phyloP scores from a whole-genome alignment of 2,113 vertebrate species.

The Tringa solitaria region DNA sequence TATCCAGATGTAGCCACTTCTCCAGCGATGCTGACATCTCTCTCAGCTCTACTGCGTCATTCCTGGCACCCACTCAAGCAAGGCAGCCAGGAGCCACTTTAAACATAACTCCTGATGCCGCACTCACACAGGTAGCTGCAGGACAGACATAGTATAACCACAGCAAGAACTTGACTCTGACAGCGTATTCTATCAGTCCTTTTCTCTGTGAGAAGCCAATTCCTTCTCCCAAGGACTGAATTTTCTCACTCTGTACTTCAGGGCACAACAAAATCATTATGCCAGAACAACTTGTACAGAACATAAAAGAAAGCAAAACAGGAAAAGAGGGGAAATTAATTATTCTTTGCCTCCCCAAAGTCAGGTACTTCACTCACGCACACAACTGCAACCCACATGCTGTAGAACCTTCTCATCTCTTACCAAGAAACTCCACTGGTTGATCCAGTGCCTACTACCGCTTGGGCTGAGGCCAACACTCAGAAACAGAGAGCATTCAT shows the following conservation, averaged over 20 bases:
- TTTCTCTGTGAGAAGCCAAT: neutral
- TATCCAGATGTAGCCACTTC: neutral
- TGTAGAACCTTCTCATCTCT: fast-evolving
- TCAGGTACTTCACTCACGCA: fast-evolving
- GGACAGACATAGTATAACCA: neutral
- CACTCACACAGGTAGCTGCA: neutral
- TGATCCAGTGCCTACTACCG: neutral
- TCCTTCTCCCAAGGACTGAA: neutral
- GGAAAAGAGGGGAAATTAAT: neutral
- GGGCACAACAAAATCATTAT: neutral
- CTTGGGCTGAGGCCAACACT: neutral
- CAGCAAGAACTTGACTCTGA: neutral
- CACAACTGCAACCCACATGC: too few relatives aligned
- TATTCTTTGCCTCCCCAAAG: neutral
- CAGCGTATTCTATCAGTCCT: neutral
- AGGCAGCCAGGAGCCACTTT: neutral
- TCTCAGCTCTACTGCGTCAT: neutral
- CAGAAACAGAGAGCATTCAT: neutral
- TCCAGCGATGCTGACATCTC: neutral
- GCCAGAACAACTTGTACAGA: neutral
- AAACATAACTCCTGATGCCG: neutral
- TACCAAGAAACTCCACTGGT: neutral
- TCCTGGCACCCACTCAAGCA: neutral
- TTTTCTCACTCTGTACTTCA: neutral
- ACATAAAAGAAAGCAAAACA: neutral